Evolutionary conservation across 2,113 vertebrate species (phyloP).

Genomic region (Bubalus kerabau): DNA sequence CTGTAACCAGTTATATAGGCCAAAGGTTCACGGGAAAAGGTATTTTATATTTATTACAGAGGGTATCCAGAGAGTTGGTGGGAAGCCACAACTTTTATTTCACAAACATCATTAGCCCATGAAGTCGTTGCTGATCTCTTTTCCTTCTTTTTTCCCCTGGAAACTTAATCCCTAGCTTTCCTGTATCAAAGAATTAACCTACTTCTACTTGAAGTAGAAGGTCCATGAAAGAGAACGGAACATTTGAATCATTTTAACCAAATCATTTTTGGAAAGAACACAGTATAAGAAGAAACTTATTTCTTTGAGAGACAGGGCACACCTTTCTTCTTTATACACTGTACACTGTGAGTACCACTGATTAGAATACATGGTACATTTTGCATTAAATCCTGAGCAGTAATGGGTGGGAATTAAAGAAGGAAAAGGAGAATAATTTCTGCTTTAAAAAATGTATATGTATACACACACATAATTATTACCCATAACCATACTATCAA

Average conservation of each 20-base stretch:
- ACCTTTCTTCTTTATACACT: neutral
- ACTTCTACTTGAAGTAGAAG: neutral
- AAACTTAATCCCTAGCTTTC: neutral
- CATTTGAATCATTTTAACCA: neutral
- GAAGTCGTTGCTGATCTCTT: neutral
- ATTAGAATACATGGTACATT: neutral
- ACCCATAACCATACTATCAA: neutral
- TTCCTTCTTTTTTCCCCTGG: neutral
- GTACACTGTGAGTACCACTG: neutral
- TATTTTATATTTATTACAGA: constrained; percentile 3
- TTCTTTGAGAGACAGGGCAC: neutral
- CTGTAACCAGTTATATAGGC: neutral
- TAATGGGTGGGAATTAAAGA: neutral
- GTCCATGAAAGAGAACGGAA: neutral
- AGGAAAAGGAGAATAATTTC: neutral
- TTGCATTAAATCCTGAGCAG: neutral
- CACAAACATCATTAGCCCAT: neutral
- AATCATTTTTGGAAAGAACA: neutral
- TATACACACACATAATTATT: neutral
- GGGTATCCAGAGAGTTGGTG: neutral
- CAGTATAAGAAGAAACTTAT: neutral
- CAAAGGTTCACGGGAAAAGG: neutral
- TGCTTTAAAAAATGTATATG: neutral
- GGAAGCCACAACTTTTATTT: neutral
- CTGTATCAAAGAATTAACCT: neutral